Conservation (phyloP, 2,113 vertebrate genomes). For the Phaethornis superciliosus region DNA sequence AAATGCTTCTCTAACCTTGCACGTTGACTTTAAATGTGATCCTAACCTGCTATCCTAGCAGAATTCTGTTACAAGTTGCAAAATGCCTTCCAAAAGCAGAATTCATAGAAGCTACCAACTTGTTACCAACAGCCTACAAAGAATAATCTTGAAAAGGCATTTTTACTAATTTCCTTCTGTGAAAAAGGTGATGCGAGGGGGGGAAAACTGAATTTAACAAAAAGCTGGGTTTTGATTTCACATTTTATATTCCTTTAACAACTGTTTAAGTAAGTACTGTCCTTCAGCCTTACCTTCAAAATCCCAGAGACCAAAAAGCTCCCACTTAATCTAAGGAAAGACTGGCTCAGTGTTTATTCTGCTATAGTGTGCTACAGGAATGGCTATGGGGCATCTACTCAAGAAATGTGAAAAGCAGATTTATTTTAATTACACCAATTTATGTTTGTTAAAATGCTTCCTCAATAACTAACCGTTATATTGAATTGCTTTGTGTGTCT, state of each 20-base stretch:
- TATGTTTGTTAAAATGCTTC: slow-evolving; percentile 37
- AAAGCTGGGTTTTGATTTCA: background rate
- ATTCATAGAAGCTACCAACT: background rate
- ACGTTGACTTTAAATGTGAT: background rate
- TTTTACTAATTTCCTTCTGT: background rate
- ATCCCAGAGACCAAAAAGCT: background rate
- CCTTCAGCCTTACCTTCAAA: background rate
- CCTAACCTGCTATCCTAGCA: background rate
- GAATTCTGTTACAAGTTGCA: background rate
- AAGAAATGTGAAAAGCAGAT: background rate
- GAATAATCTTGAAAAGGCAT: background rate
- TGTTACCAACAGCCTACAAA: background rate
- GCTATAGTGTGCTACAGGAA: background rate
- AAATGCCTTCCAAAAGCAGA: background rate
- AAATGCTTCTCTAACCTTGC: background rate
- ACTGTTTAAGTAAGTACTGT: background rate
- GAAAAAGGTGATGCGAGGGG: background rate
- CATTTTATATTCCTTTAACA: background rate
- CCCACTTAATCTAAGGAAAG: background rate
- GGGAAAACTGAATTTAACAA: background rate
- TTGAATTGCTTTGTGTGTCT: slow-evolving; percentile 55
- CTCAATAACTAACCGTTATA: slow-evolving; percentile 14
- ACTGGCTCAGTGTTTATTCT: background rate
- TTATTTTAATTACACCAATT: slow-evolving; percentile 57
- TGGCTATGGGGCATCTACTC: background rate